These are phyloP conservation scores for Euclidia mi DNA, from an alignment of 2,888 invertebrate species.

Conservation along the genomic window DNA sequence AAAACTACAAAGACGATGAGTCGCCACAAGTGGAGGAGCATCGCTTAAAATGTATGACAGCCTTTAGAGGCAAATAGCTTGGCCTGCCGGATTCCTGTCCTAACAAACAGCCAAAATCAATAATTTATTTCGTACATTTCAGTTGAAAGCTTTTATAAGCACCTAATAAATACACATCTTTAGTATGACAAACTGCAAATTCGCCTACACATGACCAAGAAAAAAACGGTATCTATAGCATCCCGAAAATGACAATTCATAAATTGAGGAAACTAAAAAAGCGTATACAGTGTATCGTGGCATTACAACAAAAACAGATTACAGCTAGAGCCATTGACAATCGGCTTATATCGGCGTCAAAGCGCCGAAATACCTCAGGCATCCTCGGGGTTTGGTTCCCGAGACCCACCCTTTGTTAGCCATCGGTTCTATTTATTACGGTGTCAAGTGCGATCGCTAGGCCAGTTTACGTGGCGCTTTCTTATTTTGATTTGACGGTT, in stretches of 20 bases:
- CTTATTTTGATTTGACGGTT: slow-evolving; percentile 64
- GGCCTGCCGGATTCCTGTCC: no score
- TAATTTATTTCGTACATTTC: no score
- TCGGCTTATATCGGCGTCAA: slow-evolving; percentile 68
- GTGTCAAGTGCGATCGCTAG: slow-evolving; percentile 82
- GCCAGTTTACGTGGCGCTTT: slow-evolving; percentile 76
- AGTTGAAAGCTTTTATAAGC: no score
- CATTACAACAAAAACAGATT: slow-evolving; percentile 69
- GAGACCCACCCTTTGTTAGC: slow-evolving; percentile 66
- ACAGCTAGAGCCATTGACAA: slow-evolving; percentile 63
- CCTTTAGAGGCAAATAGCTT: no score
- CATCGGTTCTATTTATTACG: slow-evolving; percentile 77
- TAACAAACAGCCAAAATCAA: no score
- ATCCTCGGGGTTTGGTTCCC: slow-evolving; percentile 16
- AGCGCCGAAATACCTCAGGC: slow-evolving; percentile 67
- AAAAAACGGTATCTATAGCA: slow-evolving; percentile 24
- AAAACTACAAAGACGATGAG: no score
- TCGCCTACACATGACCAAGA: background rate
- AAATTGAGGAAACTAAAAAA: slow-evolving; percentile 41
- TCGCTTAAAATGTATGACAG: no score
- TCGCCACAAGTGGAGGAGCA: no score
- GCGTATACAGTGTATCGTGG: slow-evolving; percentile 30
- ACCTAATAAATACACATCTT: no score
- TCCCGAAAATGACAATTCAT: slow-evolving; percentile 31
- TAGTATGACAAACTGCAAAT: no score